phyloP scores from a whole-genome alignment of 1,140 invertebrate genomes.

The Drosophila lowei region DNA sequence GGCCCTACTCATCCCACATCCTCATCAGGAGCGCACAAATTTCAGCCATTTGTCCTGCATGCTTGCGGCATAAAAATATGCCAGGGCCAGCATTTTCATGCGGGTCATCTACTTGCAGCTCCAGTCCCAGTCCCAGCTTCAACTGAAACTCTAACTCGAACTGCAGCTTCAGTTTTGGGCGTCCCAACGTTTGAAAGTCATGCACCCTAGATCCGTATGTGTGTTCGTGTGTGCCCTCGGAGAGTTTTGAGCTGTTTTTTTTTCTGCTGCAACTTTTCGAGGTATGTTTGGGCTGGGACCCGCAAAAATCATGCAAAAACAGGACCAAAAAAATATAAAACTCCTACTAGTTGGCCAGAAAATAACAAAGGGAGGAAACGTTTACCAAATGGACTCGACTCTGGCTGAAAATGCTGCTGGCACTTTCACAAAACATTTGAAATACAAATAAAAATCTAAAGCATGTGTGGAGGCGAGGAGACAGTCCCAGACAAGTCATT shows the following conservation, averaged over 20 bases:
- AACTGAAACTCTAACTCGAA: conserved; percentile 5
- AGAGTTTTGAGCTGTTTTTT: conserved; percentile 44
- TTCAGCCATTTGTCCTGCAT: conserved; percentile 81
- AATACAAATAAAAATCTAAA: conserved; percentile 78
- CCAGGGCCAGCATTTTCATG: conserved; percentile 81
- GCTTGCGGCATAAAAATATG: conserved; percentile 82
- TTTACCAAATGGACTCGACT: conserved; percentile 72
- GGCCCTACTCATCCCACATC: conserved; percentile 44
- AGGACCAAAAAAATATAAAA: conserved; percentile 23
- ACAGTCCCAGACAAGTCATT: conserved; percentile 20
- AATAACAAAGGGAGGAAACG: conserved; percentile 36
- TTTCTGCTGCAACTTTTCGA: conserved; percentile 54
- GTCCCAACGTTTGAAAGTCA: conserved; percentile 64
- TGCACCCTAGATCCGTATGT: conserved; percentile 28
- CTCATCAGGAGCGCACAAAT: conserved; percentile 79
- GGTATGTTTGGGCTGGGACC: conserved; percentile 41
- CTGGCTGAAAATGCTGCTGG: conserved; percentile 77
- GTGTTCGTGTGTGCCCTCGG: conserved; percentile 35
- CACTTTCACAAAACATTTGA: conserved; percentile 78
- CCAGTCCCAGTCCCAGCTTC: conserved; percentile 17
- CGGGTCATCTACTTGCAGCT: conserved; percentile 70
- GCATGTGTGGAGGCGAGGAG: conserved; percentile 33
- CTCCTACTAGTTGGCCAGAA: conserved; percentile 44
- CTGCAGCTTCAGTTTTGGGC: conserved; percentile 12
- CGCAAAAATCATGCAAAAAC: conserved; percentile 67